Evolutionary conservation across 2,113 vertebrate genomes (phyloP), one percentile per base, ranked within the genome.

Genomic region (Procapra przewalskii): DNA sequence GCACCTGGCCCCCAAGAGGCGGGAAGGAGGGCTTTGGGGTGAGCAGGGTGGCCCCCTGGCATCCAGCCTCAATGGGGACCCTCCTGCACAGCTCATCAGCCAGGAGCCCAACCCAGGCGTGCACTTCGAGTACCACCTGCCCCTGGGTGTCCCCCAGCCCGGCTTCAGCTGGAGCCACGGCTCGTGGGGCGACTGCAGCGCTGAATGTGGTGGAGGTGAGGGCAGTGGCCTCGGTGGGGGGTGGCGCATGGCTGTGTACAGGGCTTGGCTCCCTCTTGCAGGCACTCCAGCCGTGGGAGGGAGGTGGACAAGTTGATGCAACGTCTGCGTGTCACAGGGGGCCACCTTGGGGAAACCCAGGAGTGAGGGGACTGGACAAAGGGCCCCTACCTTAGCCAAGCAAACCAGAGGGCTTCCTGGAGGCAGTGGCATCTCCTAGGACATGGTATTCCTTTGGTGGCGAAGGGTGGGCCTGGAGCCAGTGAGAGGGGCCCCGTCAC

Each of bases 171-270:
- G 99, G 99, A 99, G 99, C 95, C 99, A 99, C 0, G 97, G 99
- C 19, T 99, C 99, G 0, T 99, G 99, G 99, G 99, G 99, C 0
- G 90, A 99, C 90, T 99, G 99, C 98, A 99, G 99, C 85, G 98
- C 96, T 0, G 99, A 99, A 60, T 99, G 99, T 55, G 99, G 99
- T 17, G 99, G 99, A 99, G 99, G 99, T 99, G 97, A 98, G 99
- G 40, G 5, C 90, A 5, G 21, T 1, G 6, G 23, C 64, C 31
- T 3, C 19, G 48, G 7, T 1, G 1, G 55, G 27, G 7, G 3
- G n/a, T 0, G 5, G n/a, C 1, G 5, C 33, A 3, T 1, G 11
- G 50, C 48, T 4, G 80, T n/a, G 33, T 12, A 11, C 6, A 11
- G 19, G 45, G 45, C 48, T 33, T 0, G 10, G 13, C 29, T 12